Evolutionary conservation across 1,140 invertebrate genomes (phyloP).

Genomic region (Ericerus pela): DNA sequence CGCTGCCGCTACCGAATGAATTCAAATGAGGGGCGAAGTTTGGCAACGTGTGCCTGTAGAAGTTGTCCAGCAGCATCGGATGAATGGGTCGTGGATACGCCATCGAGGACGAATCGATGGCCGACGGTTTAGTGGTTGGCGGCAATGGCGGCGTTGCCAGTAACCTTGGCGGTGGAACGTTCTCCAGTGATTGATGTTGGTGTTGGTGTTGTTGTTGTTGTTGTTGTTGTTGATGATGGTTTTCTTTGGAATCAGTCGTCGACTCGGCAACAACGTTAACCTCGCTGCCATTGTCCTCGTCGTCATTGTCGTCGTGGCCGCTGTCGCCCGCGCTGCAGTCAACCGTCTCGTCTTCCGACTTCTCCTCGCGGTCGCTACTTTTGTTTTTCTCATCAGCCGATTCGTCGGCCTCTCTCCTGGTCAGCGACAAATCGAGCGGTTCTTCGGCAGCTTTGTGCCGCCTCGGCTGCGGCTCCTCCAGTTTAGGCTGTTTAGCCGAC

Average conservation of each 20-base stretch:
- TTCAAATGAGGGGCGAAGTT: slow-evolving; percentile 32
- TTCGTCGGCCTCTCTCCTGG: slow-evolving; percentile 6
- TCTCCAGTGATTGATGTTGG: slow-evolving; percentile 17
- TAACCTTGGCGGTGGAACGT: background rate
- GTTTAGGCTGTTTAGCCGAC: slow-evolving; percentile 25
- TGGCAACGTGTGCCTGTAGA: slow-evolving; percentile 45
- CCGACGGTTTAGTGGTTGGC: slow-evolving; percentile 41
- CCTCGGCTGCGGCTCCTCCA: slow-evolving; percentile 2
- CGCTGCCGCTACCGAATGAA: slow-evolving; percentile 20
- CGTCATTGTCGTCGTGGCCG: slow-evolving; percentile 1
- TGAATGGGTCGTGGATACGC: slow-evolving; percentile 61
- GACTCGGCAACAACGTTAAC: slow-evolving; percentile 16
- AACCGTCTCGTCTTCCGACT: slow-evolving; percentile 31
- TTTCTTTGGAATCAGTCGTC: background rate
- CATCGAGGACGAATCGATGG: slow-evolving; percentile 47
- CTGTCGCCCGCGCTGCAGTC: slow-evolving; percentile 15
- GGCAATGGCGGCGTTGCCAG: slow-evolving; percentile 42
- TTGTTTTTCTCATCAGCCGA: background rate
- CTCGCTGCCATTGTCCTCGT: slow-evolving; percentile 20
- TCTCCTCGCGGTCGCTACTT: slow-evolving; percentile 19
- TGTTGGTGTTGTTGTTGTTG: background rate
- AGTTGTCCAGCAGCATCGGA: slow-evolving; percentile 54
- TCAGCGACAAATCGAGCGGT: slow-evolving; percentile 23
- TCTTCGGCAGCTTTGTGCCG: slow-evolving; percentile 26
- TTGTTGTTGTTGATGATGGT: background rate